Conservation (phyloP, 1,140 invertebrate species). For the Coelopa frigida region DNA sequence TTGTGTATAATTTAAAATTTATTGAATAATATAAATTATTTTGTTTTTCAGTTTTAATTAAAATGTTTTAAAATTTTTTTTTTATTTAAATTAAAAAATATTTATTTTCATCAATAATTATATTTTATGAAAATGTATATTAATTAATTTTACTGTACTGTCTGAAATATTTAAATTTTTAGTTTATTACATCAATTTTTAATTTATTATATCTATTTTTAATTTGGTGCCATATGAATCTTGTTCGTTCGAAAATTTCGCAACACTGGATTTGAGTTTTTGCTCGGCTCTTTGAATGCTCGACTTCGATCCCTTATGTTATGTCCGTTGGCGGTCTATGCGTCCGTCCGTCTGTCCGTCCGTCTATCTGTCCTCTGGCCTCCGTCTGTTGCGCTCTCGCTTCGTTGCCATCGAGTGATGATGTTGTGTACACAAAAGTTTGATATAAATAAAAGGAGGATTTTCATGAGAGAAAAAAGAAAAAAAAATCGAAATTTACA, state of each 20-base stretch:
- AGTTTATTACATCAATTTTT: not conserved
- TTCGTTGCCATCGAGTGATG: not conserved
- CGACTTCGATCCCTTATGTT: no score
- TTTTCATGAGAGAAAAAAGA: not conserved
- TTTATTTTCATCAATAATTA: not conserved
- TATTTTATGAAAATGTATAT: not conserved
- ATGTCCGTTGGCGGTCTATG: not conserved
- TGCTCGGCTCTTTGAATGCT: no score
- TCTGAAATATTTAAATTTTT: no score
- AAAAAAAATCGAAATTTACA: not conserved
- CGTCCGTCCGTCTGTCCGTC: not conserved
- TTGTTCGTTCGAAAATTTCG: no score
- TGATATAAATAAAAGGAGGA: not conserved
- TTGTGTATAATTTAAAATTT: no score
- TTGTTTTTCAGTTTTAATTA: not conserved
- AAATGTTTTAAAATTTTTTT: not conserved
- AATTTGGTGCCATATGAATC: no score
- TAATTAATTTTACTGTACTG: not conserved
- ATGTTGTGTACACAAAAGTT: not conserved
- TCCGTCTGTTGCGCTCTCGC: not conserved
- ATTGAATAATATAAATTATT: not conserved
- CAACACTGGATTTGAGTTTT: no score
- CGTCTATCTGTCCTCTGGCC: not conserved
- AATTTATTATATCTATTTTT: no score
- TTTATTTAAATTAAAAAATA: not conserved